These are phyloP conservation scores for Euphydryas editha DNA, from an alignment of 2,888 invertebrate genomes.

Conservation along the genomic window DNA sequence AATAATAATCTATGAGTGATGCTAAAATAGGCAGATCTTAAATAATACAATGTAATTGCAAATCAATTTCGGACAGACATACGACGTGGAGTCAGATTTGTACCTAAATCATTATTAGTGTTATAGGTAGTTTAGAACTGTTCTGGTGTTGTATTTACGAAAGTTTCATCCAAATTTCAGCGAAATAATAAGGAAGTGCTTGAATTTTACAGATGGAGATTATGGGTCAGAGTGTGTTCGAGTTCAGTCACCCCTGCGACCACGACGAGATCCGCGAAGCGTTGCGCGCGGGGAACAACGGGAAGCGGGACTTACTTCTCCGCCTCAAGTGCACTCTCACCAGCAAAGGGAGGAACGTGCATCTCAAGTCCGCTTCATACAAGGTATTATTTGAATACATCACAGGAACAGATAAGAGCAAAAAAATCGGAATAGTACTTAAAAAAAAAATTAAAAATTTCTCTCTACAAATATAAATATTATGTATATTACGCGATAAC, in stretches of 20 bases:
- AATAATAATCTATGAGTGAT: too few species aligned
- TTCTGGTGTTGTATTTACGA: background rate
- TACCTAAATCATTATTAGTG: too few species aligned
- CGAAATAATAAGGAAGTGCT: constrained; percentile 12
- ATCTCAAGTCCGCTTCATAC: constrained; percentile 97
- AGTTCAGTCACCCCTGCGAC: constrained; percentile 97
- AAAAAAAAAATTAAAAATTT: too few species aligned
- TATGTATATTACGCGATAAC: too few species aligned
- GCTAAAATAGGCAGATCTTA: too few species aligned
- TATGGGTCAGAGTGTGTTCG: constrained; percentile 96
- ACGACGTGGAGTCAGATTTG: too few species aligned
- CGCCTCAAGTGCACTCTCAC: constrained; percentile 97
- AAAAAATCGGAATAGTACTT: too few species aligned
- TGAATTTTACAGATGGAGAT: constrained; percentile 92
- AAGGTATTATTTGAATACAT: constrained; percentile 88
- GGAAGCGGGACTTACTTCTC: constrained; percentile 87
- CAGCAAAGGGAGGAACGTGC: constrained; percentile 96
- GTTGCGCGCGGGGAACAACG: constrained; percentile 73
- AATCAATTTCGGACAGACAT: too few species aligned
- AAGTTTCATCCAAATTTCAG: background rate
- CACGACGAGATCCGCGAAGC: constrained; percentile 93
- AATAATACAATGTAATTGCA: too few species aligned
- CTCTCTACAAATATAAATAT: too few species aligned
- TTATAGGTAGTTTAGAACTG: too few species aligned
- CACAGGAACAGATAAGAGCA: too few species aligned